Conservation (phyloP, 1,140 invertebrate genomes). For the Calephelis virginiensis region DNA sequence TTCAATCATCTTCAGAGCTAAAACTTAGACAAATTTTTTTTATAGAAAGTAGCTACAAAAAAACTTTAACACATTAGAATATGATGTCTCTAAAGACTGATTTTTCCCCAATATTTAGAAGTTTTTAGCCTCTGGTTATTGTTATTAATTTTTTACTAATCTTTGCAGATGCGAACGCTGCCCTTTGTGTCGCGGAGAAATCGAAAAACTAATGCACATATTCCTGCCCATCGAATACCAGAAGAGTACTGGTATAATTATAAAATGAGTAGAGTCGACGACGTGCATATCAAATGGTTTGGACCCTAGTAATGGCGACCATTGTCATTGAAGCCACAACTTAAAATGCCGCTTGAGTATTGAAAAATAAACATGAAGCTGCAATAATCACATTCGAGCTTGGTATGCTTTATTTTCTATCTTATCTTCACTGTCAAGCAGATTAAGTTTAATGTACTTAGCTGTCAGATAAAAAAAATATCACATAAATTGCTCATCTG, state of each 20-base stretch:
- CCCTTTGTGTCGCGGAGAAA: conserved; percentile 87
- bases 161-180: conserved; percentile 84
- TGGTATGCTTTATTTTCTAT: too few relatives aligned
- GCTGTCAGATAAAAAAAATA: too few relatives aligned
- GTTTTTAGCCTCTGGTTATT: too few relatives aligned
- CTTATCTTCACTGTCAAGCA: not conserved
- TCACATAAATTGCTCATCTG: too few relatives aligned
- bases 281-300: not conserved
- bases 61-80: too few relatives aligned
- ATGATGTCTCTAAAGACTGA: too few relatives aligned
- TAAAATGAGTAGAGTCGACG: conserved; percentile 45
- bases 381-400: not conserved
- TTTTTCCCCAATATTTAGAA: too few relatives aligned
- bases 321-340: not conserved
- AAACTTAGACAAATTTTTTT: too few relatives aligned
- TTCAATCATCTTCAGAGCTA: too few relatives aligned
- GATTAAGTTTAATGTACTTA: too few relatives aligned
- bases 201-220: conserved; percentile 85
- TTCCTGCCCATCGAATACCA: conserved; percentile 83
- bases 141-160: conserved; percentile 30
- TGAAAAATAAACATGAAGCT: not conserved
- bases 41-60: too few relatives aligned
- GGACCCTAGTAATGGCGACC: not conserved
- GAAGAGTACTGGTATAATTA: conserved; percentile 52
- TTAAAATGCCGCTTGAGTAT: not conserved